Base-by-base conservation (phyloP, 2,888 invertebrate genomes). In the Drosophila mulleri region DNA sequence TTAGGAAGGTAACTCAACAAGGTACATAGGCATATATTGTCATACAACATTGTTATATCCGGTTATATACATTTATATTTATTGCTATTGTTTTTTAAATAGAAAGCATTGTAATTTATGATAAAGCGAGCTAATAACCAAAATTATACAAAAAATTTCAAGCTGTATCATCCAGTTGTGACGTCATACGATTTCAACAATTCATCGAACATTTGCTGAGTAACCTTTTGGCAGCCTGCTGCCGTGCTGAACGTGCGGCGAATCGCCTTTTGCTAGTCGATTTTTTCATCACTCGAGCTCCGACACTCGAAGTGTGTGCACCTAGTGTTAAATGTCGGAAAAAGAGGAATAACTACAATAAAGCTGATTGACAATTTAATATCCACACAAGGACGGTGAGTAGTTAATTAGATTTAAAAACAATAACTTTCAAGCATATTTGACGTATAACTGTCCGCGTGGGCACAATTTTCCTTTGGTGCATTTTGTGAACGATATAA, bases 211-310 rank as follows among this genome's bases (percentile, higher is more conserved):
- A 35, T 56, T 41, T 0, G 18, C 2, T 4, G 4, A 3, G 18
- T 4, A 35, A 67, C 45, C 67, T 67, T 54, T 2, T 67, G 7
- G 2, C 1, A 12, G 7, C 14, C 8, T 1, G 23, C 9, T 14
- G 12, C 42, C 23, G 20, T 47, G 32, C 9, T 9, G 7, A 7
- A 5, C n/a, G n/a, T 1, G 7, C 32, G 37, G 8, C 3, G 8
- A 23, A 37, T 23, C 48, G 12, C 4, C 23, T 0, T 23, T 23
- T 35, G 20, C 14, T 32, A 26, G 23, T 8, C n/a, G 18, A 8
- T 8, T 37, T 57, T 45, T 42, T 41, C 8, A 3, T 42, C 82
- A 87, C 47, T 87, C 32, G 53, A 60, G 37, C 53, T 61, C 26
- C 44, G 54, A 39, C 88, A 53, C 39, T 62, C 1, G 42, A 50